These are phyloP conservation scores for Yponomeuta sedellus DNA, from an alignment of 2,888 invertebrate species.

Conservation along the genomic window DNA sequence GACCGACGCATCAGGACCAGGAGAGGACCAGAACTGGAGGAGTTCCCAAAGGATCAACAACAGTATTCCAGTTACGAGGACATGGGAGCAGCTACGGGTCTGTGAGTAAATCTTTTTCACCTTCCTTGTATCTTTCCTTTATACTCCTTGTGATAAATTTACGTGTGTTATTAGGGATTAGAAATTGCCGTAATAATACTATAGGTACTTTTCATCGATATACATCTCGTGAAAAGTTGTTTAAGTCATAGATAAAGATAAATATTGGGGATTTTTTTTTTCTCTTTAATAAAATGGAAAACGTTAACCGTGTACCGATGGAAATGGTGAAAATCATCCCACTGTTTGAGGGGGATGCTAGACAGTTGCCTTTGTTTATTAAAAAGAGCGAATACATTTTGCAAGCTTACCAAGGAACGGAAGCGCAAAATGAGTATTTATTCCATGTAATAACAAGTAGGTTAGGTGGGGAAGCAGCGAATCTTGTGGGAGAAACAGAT, in stretches of 20 bases:
- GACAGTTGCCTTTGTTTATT: neutral
- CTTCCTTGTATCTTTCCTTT: neutral
- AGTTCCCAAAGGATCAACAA: too few relatives aligned
- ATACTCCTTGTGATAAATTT: neutral
- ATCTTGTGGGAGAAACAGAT: neutral
- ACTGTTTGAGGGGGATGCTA: neutral
- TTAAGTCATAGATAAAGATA: neutral
- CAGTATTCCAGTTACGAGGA: neutral
- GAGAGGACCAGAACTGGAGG: neutral
- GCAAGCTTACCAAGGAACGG: neutral
- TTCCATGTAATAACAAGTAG: constrained; percentile 3
- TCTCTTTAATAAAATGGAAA: neutral
- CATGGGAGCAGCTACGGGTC: neutral
- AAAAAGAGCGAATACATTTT: neutral
- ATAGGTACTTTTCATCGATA: too few relatives aligned
- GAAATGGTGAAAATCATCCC: neutral
- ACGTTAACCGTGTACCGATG: neutral
- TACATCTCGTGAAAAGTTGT: neutral
- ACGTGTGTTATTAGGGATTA: neutral
- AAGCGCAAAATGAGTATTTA: constrained; percentile 4
- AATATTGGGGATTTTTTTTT: neutral
- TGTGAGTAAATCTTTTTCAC: constrained; percentile 10
- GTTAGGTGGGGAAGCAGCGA: constrained; percentile 4
- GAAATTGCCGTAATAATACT: neutral
- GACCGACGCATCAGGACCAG: neutral